Evolutionary conservation across 2,888 invertebrate genomes (phyloP), one percentile per base, ranked within the genome.

Genomic region (Cyaniris semiargus): DNA sequence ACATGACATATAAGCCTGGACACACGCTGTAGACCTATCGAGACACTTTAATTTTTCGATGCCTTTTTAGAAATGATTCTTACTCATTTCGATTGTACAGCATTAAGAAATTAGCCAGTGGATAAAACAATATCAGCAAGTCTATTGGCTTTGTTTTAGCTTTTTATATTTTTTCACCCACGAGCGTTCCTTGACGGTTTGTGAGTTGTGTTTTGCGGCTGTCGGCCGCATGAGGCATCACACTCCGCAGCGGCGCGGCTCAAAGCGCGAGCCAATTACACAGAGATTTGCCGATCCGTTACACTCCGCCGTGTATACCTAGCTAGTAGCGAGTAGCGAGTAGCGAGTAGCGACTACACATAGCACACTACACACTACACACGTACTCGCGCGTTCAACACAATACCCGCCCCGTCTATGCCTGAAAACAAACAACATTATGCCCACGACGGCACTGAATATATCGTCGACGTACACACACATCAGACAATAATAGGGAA

Each of bases 261-360:
- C 66, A 66, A 66, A 66, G 66, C 31, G 5, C 66, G 18, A 31
- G 6, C 66, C 66, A 66, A 66, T 66, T 66, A 66, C 27, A 66
- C 66, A 18, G 66, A 27, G 6, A 66, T 66, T 66, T 31, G 66
- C 66, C 66, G 27, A 66, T 66, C 66, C 66, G 66, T 15, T 53
- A 53, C 53, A 53, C 53, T 18, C 15, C 48, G 15, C 48, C 15
- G 48, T 48, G 48, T 48, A 48, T 48, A 5, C 53, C 53, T 4
- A 44, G 44, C 44, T 13, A 44, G 44, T 13, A 53, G 48, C 18
- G 44, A 44, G 44, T 44, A 44, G 44, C 44, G 44, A 44, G 44
- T 13, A 53, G 48, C 18, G 44, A 44, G 44, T 44, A 44, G 44
- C 10, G 44, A 13, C 44, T 44, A 53, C 53, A 53, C 6, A 53